phyloP scores from a whole-genome alignment of 2,888 invertebrate species.

The Coleophora flavipennella region DNA sequence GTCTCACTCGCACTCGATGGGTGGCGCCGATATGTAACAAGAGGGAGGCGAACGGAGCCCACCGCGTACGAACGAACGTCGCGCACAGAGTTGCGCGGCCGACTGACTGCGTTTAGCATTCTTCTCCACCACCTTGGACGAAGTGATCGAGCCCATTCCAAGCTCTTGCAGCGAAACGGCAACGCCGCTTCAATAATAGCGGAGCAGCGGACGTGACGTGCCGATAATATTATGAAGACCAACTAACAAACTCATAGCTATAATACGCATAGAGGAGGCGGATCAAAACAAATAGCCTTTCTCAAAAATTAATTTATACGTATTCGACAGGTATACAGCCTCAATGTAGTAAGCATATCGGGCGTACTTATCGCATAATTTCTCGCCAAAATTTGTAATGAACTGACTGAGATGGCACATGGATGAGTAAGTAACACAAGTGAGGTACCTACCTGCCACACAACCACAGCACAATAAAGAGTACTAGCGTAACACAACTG shows the following conservation, averaged over 20 bases:
- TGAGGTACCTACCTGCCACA: too few species aligned
- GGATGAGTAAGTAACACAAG: too few species aligned
- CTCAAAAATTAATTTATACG: slow-evolving; percentile 66
- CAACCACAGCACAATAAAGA: too few species aligned
- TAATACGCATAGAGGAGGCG: slow-evolving; percentile 55
- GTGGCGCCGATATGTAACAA: slow-evolving; percentile 24
- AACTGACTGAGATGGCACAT: too few species aligned
- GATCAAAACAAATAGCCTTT: slow-evolving; percentile 72
- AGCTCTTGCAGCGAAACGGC: slow-evolving; percentile 43
- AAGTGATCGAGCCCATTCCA: slow-evolving; percentile 46
- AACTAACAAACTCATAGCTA: slow-evolving; percentile 40
- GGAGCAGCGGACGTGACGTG: slow-evolving; percentile 37
- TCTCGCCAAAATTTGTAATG: too few species aligned
- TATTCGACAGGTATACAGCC: too few species aligned
- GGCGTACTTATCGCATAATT: too few species aligned
- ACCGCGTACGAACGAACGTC: slow-evolving; percentile 66
- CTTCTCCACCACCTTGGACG: slow-evolving; percentile 31
- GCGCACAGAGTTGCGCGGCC: slow-evolving; percentile 70
- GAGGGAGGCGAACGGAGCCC: slow-evolving; percentile 49
- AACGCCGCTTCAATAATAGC: slow-evolving; percentile 59
- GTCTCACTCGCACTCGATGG: slow-evolving; percentile 51
- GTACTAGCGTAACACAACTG: too few species aligned
- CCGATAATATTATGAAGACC: slow-evolving; percentile 17
- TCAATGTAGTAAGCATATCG: slow-evolving; percentile 37
- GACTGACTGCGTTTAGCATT: slow-evolving; percentile 54